Base-by-base conservation (phyloP, 2,797 vertebrate genomes). In the Sebastes taczanowskii region DNA sequence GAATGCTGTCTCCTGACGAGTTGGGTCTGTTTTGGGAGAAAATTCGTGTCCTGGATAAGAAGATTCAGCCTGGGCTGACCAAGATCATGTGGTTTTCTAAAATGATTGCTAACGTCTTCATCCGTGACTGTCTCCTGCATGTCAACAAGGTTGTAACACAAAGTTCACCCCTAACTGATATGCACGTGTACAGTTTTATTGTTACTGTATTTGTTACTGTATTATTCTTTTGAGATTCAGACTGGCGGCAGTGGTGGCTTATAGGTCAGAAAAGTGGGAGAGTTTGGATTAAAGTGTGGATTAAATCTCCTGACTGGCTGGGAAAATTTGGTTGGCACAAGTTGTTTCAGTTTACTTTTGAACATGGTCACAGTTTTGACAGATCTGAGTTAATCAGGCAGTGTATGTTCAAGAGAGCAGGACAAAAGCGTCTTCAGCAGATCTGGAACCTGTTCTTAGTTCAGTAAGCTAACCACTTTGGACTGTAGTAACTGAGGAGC, bases 31-130 rank as follows among this genome's bases (percentile, higher is more conserved):
- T 98, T 90, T 91, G 91, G 71, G 97, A 97, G 61, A 92, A 88
- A 2, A 95, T 98, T 74, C 87, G 84, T 4, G 93, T 94, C 80
- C 86, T 98, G 30, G 96, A 98, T 84, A 96, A 94, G 88, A 97
- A 96, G 93, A 93, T 98, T 77, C 93, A 96, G 55, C 97, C 96
- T 0, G 97, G 97, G 16, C 90, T 98, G 64, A 95, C 95, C 80
- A 97, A 95, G 81, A 88, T 97, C 34, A 84, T 87, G 20, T 98
- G 97, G 97, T 86, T 94, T n/a, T 93, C 96, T 34, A 97, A 95
- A 84, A 95, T 91, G 65, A 90, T 94, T 5, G 95, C 96, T 1
- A 90, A 71, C 6, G 61, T 88, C 83, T 98, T 97, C 88, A 95
- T 97, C 88, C 93, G 80, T 0, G 97, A 97, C 38, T 97, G 97